Conservation (phyloP, 1,140 invertebrate species). For the Halyomorpha halys region DNA sequence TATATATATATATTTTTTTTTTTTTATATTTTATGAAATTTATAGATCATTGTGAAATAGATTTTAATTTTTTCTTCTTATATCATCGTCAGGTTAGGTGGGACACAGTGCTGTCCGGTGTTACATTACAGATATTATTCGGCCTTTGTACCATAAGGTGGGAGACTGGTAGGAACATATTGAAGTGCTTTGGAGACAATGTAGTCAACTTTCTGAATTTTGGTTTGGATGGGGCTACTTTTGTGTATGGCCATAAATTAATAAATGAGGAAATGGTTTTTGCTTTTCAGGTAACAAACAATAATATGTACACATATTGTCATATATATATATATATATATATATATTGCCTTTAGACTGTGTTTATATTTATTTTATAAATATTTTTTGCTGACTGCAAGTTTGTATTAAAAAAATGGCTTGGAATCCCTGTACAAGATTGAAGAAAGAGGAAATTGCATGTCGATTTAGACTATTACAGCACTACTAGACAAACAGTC, state of each 20-base stretch:
- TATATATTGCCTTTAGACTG: no score
- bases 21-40: constrained; percentile 13
- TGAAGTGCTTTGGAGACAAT: constrained; percentile 71
- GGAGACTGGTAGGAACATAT: constrained; percentile 59
- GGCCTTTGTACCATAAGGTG: constrained; percentile 80
- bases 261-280: constrained; percentile 52
- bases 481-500: no score
- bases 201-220: constrained; percentile 69
- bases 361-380: no score
- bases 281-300: constrained; percentile 66
- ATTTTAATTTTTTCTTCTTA: constrained; percentile 14
- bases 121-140: constrained; percentile 75
- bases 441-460: no score
- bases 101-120: constrained; percentile 66
- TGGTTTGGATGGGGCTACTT: constrained; percentile 62
- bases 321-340: no score
- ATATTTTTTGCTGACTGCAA: no score
- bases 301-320: no score
- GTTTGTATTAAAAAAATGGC: no score
- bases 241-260: constrained; percentile 71
- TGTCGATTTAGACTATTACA: no score
- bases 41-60: background rate
- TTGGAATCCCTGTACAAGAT: no score
- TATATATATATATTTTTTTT: no score
- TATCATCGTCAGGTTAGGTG: constrained; percentile 50